These are phyloP conservation scores for Epicampocera succincta DNA, from an alignment of 2,888 invertebrate species.

Conservation along the genomic window DNA sequence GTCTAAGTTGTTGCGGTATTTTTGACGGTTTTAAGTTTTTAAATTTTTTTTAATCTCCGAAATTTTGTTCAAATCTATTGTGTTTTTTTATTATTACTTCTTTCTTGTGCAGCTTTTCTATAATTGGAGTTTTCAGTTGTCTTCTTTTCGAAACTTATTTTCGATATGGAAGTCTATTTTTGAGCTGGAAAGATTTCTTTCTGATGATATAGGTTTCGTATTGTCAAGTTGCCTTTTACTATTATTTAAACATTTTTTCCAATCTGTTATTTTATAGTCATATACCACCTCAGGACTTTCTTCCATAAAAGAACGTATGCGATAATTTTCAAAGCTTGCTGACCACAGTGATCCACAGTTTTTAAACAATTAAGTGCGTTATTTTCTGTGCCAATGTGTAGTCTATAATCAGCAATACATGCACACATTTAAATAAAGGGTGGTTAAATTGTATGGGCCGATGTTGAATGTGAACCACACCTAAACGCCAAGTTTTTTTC, in stretches of 20 bases:
- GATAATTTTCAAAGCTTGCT: slow-evolving; percentile 10
- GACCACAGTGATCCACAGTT: slow-evolving; percentile 15
- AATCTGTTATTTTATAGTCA: slow-evolving; percentile 9
- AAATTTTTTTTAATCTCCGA: slow-evolving; percentile 14
- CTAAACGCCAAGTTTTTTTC: too few species aligned
- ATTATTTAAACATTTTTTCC: slow-evolving; percentile 15
- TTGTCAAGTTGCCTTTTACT: not conserved
- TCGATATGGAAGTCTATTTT: not conserved
- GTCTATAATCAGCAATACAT: slow-evolving; percentile 35
- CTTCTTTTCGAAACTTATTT: not conserved
- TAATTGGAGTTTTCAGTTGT: not conserved
- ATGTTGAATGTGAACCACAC: too few species aligned
- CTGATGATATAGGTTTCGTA: not conserved
- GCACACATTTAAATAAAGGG: too few species aligned
- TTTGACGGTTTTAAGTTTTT: not conserved
- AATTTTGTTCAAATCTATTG: slow-evolving; percentile 3
- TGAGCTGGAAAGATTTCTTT: not conserved
- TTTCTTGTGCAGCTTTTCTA: not conserved
- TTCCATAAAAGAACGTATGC: slow-evolving; percentile 1
- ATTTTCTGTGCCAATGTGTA: not conserved
- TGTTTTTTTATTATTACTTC: not conserved
- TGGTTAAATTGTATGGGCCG: too few species aligned
- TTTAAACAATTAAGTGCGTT: not conserved
- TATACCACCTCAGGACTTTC: not conserved
- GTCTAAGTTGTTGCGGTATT: not conserved